Evolutionary conservation across 2,113 vertebrate genomes (phyloP).

Genomic region (Pedionomus torquatus): DNA sequence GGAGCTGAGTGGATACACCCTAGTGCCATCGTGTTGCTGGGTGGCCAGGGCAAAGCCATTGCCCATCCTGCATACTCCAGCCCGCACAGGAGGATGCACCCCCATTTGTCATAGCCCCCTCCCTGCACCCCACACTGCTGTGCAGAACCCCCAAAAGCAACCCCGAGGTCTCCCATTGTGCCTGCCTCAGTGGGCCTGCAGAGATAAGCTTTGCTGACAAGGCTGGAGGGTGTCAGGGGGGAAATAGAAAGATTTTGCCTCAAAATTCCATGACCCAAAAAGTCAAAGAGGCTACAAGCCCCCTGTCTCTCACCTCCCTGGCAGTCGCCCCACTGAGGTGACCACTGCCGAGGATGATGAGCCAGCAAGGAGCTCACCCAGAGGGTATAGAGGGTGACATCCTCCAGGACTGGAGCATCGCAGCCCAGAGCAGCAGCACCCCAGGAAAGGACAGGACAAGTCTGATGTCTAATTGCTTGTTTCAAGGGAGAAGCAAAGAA

Average conservation of each 20-base stretch:
- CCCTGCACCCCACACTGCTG: not conserved
- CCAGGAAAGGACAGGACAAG: not conserved
- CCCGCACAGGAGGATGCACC: not conserved
- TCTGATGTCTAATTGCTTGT: rapidly evolving
- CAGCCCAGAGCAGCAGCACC: not conserved
- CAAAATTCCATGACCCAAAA: not conserved
- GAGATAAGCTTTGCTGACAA: not conserved
- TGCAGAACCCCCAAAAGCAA: not conserved
- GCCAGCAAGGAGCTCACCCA: not conserved
- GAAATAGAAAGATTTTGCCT: not conserved
- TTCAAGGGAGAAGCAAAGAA: not conserved
- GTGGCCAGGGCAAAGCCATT: not conserved
- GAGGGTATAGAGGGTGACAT: not conserved
- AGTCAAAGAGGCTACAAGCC: not conserved
- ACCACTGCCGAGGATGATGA: not conserved
- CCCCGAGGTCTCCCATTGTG: rapidly evolving
- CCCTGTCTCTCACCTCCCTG: not conserved
- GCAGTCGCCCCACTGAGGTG: not conserved
- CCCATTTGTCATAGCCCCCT: not conserved
- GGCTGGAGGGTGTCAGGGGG: not conserved
- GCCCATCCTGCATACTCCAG: rapidly evolving
- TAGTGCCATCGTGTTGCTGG: rapidly evolving
- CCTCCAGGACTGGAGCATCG: rapidly evolving
- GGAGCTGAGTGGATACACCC: rapidly evolving
- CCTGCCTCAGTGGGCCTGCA: not conserved